These are phyloP conservation scores for Brachyptera putata DNA, from an alignment of 2,888 invertebrate genomes.

Conservation along the genomic window DNA sequence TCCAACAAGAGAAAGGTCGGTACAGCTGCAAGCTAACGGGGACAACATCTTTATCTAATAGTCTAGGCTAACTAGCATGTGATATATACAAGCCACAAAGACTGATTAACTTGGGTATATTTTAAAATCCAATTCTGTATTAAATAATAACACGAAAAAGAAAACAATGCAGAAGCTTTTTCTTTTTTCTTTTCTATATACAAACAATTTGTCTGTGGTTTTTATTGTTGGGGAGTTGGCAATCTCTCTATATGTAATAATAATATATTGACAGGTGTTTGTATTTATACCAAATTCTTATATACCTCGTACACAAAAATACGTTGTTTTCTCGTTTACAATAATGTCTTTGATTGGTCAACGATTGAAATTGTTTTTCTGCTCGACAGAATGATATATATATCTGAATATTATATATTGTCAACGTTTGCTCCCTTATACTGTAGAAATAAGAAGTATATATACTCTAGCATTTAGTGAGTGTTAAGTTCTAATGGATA, in stretches of 20 bases:
- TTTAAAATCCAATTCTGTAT: slow-evolving; percentile 32
- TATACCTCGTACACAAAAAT: slow-evolving; percentile 25
- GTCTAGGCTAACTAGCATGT: slow-evolving; percentile 39
- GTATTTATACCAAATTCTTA: slow-evolving; percentile 31
- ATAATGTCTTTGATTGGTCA: slow-evolving; percentile 25
- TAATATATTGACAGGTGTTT: slow-evolving; percentile 28
- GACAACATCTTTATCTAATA: slow-evolving; percentile 31
- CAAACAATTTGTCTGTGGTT: slow-evolving; percentile 36
- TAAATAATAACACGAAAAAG: slow-evolving; percentile 16
- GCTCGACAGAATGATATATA: slow-evolving; percentile 25
- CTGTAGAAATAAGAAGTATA: too few species aligned
- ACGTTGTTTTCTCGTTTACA: slow-evolving; percentile 23
- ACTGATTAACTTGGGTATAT: slow-evolving; percentile 44
- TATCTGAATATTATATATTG: too few species aligned
- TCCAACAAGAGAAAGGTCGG: slow-evolving; percentile 35
- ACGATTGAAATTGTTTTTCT: slow-evolving; percentile 22
- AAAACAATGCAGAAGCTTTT: slow-evolving; percentile 38
- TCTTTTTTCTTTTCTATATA: too few species aligned
- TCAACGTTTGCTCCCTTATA: too few species aligned
- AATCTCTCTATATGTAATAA: too few species aligned
- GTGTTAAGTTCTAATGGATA: slow-evolving; percentile 31
- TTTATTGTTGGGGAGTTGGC: slow-evolving; percentile 25
- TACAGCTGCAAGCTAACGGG: slow-evolving; percentile 33
- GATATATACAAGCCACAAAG: slow-evolving; percentile 53
- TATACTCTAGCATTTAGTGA: slow-evolving; percentile 19